phyloP scores from a whole-genome alignment of 2,113 vertebrate genomes.

The Crotalus horridus region DNA sequence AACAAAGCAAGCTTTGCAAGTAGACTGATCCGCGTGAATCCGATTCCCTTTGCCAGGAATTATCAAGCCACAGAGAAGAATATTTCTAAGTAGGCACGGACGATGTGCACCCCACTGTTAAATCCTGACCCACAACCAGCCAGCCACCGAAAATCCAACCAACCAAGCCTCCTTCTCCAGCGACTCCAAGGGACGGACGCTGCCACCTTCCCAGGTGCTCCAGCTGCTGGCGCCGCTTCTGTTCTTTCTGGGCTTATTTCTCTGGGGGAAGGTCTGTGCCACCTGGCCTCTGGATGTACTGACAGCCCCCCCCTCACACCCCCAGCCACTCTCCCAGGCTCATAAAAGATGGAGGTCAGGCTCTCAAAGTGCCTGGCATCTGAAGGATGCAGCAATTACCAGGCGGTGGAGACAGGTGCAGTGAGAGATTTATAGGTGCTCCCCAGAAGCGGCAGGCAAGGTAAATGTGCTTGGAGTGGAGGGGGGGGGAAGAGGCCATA shows the following conservation, averaged over 20 bases:
- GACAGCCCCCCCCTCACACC: neutral
- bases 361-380: neutral
- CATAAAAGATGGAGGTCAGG: neutral
- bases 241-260: neutral
- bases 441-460: slow-evolving; percentile 22
- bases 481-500: neutral
- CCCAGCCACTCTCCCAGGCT: neutral
- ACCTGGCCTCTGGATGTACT: neutral
- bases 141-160: neutral
- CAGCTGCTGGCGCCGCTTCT: neutral
- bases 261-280: neutral
- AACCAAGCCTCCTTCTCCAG: neutral
- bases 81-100: neutral
- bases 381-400: slow-evolving; percentile 35
- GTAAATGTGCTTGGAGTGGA: neutral
- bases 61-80: neutral
- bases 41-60: neutral
- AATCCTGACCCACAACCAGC: neutral
- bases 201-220: neutral
- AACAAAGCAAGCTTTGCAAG: neutral
- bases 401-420: slow-evolving; percentile 20
- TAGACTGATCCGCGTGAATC: neutral
- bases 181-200: no score
- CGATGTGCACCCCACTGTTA: no score
- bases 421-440: slow-evolving; percentile 41